Evolutionary conservation across 2,888 invertebrate genomes (phyloP).

Genomic region (Rosalia funebris): DNA sequence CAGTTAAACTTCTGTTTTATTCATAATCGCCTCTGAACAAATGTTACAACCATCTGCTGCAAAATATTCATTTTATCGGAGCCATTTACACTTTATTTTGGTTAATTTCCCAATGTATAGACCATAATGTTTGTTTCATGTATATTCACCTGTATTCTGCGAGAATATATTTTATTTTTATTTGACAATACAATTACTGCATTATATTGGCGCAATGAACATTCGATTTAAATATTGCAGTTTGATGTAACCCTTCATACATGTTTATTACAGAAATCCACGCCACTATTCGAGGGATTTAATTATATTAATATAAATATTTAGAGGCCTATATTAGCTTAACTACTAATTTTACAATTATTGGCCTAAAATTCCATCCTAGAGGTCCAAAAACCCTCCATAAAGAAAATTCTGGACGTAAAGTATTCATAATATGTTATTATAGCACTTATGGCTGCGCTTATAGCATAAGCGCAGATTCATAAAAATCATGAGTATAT

Average conservation of each 20-base stretch:
- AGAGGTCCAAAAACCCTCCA: too few species aligned
- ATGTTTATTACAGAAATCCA: background rate
- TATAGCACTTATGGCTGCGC: too few species aligned
- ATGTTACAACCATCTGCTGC: constrained; percentile 37
- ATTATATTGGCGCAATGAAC: background rate
- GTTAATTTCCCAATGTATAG: constrained; percentile 26
- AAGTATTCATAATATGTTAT: too few species aligned
- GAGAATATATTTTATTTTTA: constrained; percentile 14
- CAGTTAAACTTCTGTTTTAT: constrained; percentile 41
- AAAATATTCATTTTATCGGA: constrained; percentile 31
- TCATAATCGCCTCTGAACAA: constrained; percentile 37
- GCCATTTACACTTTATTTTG: constrained; percentile 30
- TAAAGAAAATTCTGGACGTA: too few species aligned
- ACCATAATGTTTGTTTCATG: constrained; percentile 11
- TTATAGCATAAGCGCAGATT: too few species aligned
- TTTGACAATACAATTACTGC: constrained; percentile 10
- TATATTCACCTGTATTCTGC: constrained; percentile 5
- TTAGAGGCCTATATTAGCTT: too few species aligned
- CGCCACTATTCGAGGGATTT: background rate
- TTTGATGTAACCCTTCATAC: background rate
- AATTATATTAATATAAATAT: too few species aligned
- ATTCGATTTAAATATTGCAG: constrained; percentile 4
- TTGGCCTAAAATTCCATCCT: too few species aligned
- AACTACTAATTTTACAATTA: too few species aligned
- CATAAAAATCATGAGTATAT: too few species aligned